A percentile compares a stretch with the other conserved stretches of the same genome.
phyloP scores from a whole-genome alignment of 2,888 invertebrate genomes.

The Athalia rosae region DNA sequence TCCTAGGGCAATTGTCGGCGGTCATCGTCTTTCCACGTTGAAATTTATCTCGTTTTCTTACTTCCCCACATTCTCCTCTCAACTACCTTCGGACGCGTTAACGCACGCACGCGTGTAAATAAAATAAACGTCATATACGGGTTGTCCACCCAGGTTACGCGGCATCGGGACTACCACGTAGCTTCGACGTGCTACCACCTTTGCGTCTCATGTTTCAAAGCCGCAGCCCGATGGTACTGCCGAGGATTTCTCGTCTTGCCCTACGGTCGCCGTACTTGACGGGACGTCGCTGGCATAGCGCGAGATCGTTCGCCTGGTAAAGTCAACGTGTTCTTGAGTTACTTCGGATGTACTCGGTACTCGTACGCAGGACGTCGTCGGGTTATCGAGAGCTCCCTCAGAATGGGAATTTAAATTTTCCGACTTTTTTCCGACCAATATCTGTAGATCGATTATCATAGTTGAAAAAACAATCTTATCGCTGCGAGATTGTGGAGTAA shows the following conservation, averaged over 20 bases:
- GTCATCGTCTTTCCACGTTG: not conserved
- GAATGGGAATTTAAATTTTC: no score
- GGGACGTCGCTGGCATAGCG: not conserved
- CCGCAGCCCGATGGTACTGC: slow-evolving; percentile 52
- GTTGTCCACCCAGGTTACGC: slow-evolving; percentile 46
- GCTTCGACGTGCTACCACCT: slow-evolving; percentile 44
- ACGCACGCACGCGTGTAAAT: slow-evolving; percentile 38
- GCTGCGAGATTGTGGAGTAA: no score
- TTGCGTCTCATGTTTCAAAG: slow-evolving; percentile 60
- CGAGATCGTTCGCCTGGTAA: slow-evolving; percentile 32
- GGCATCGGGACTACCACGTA: not conserved
- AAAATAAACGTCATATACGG: slow-evolving; percentile 24
- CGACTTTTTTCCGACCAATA: no score
- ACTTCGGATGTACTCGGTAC: not conserved
- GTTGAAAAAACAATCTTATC: no score
- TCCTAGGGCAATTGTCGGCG: not conserved
- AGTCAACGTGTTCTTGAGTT: not conserved
- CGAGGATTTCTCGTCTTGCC: slow-evolving; percentile 44
- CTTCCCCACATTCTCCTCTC: not conserved
- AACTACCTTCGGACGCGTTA: not conserved
- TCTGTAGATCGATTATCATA: no score
- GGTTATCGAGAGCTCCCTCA: no score
- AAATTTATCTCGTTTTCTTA: not conserved
- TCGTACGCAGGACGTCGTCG: no score
- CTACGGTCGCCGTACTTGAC: slow-evolving; percentile 20